phyloP scores from a whole-genome alignment of 2,113 vertebrate genomes.

The Alethe castanea region DNA sequence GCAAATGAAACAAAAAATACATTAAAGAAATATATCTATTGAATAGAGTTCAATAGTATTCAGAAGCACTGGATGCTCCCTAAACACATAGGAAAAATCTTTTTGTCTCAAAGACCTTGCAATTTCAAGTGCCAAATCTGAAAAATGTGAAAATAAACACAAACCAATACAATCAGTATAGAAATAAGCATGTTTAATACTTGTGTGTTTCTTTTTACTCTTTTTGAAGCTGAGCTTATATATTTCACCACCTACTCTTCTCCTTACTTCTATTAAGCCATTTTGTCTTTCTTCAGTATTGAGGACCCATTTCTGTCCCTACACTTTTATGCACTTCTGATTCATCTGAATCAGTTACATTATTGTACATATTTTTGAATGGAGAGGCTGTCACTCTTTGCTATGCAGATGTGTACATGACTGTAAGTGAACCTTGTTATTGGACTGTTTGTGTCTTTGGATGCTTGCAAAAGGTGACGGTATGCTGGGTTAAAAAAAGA shows the following conservation, averaged over 20 bases:
- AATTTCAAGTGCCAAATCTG: neutral
- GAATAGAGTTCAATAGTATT: neutral
- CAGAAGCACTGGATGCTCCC: neutral
- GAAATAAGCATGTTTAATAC: neutral
- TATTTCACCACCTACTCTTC: neutral
- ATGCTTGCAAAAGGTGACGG: neutral
- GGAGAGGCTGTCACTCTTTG: neutral
- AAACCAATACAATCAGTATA: neutral
- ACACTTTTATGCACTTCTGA: neutral
- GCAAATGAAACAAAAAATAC: conserved; percentile 48
- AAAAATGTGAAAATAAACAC: neutral
- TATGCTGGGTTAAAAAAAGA: neutral
- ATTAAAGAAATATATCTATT: neutral
- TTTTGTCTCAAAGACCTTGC: neutral
- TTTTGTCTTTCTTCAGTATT: neutral
- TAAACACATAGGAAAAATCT: neutral
- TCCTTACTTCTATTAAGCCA: neutral
- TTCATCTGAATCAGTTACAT: neutral
- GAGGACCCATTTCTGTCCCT: neutral
- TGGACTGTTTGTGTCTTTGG: neutral
- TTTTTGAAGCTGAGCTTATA: neutral
- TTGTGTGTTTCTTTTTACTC: neutral
- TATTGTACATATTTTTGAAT: neutral
- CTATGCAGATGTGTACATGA: neutral
- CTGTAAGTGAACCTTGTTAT: neutral